Conservation (phyloP, 2,888 invertebrate species). For the Antheraea assamensis region DNA sequence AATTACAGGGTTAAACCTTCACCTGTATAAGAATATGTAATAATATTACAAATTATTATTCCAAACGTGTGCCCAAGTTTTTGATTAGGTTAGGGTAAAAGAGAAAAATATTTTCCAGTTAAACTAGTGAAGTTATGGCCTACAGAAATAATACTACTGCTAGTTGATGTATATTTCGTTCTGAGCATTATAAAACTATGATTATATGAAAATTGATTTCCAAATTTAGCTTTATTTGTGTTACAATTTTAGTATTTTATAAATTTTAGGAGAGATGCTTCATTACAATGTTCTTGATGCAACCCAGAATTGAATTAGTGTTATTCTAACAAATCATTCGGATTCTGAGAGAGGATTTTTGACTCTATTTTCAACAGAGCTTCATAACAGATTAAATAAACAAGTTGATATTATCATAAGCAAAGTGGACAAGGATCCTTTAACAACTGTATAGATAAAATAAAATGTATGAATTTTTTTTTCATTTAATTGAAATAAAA, state of each 20-base stretch:
- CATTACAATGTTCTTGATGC: slow-evolving; percentile 97
- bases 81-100: neutral
- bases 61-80: neutral
- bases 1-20: too few relatives aligned
- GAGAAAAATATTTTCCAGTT: neutral
- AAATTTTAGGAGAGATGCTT: slow-evolving; percentile 89
- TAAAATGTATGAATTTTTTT: neutral
- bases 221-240: neutral
- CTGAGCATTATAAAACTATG: neutral
- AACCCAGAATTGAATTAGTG: slow-evolving; percentile 88
- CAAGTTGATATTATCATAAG: slow-evolving; percentile 86
- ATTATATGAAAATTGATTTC: neutral
- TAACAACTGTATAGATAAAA: slow-evolving; percentile 83
- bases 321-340: slow-evolving; percentile 95
- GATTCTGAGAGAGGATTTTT: slow-evolving; percentile 96
- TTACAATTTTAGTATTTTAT: neutral
- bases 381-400: slow-evolving; percentile 65
- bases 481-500: slow-evolving; percentile 5
- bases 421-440: slow-evolving; percentile 88
- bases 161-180: neutral
- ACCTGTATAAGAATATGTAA: too few relatives aligned
- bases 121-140: too few relatives aligned
- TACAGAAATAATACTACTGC: neutral
- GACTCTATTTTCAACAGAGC: slow-evolving; percentile 74
- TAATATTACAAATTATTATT: too few relatives aligned